These are phyloP conservation scores for Lichenostomus cassidix DNA, from an alignment of 2,113 vertebrate genomes.

Conservation along the genomic window DNA sequence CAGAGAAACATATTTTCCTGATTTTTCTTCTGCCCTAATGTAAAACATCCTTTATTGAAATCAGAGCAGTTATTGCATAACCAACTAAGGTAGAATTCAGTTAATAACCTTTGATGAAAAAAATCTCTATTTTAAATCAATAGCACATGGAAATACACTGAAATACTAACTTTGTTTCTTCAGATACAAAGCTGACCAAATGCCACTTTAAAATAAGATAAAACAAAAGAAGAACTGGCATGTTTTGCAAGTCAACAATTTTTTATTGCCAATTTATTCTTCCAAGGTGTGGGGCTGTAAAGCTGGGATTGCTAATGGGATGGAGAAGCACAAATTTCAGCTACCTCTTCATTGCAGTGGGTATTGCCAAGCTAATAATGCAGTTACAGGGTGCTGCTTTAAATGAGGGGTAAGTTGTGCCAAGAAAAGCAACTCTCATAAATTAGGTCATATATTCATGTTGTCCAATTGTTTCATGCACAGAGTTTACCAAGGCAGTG, in stretches of 20 bases:
- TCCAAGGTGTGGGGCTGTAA: background rate
- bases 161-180: constrained; percentile 16
- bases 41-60: background rate
- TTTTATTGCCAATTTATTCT: background rate
- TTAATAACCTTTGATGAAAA: background rate
- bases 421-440: background rate
- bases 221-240: background rate
- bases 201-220: background rate
- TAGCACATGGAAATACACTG: background rate
- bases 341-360: background rate
- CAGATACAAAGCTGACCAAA: background rate
- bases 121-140: background rate
- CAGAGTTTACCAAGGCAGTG: background rate
- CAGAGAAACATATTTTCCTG: background rate
- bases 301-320: background rate
- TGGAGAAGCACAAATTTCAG: background rate
- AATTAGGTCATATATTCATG: background rate
- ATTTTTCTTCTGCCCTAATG: background rate
- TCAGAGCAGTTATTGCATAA: background rate
- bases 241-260: background rate
- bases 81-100: background rate
- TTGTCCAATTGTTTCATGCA: background rate
- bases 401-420: background rate
- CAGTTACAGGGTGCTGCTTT: background rate
- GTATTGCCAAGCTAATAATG: background rate